Conservation (phyloP, 2,113 vertebrate species). For the Corvus cornix region DNA sequence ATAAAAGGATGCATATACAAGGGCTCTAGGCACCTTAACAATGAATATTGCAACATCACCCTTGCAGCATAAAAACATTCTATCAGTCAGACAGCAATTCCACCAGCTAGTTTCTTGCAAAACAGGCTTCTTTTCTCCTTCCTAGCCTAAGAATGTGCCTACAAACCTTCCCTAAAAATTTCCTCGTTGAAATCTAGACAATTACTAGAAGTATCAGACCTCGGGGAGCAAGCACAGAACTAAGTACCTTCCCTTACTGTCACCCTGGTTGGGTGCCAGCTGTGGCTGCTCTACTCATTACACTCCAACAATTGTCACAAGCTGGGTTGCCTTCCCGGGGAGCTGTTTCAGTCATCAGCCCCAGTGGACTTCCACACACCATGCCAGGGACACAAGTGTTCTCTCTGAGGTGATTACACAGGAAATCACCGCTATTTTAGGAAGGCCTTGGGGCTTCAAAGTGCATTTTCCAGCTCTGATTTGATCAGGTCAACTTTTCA, state of each 20-base stretch:
- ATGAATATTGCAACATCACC: conserved; percentile 49
- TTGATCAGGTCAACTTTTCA: neutral
- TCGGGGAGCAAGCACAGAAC: neutral
- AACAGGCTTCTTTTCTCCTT: neutral
- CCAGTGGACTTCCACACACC: neutral
- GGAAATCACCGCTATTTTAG: neutral
- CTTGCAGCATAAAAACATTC: neutral
- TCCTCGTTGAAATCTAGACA: neutral
- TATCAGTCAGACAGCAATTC: neutral
- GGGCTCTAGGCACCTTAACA: conserved; percentile 44
- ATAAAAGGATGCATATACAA: conserved; percentile 47
- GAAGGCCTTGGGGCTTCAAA: neutral
- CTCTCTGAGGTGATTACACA: neutral
- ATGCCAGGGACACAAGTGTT: neutral
- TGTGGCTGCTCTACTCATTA: neutral
- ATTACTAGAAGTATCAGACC: neutral
- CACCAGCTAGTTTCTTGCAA: neutral
- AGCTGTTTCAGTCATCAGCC: neutral
- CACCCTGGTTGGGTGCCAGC: neutral
- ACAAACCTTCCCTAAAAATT: neutral
- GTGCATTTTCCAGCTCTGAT: neutral
- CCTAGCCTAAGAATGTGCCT: neutral
- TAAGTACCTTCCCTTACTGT: neutral
- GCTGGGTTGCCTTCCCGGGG: neutral
- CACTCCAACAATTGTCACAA: neutral